phyloP scores from a whole-genome alignment of 2,797 vertebrate genomes.

The Loriculus beryllinus region DNA sequence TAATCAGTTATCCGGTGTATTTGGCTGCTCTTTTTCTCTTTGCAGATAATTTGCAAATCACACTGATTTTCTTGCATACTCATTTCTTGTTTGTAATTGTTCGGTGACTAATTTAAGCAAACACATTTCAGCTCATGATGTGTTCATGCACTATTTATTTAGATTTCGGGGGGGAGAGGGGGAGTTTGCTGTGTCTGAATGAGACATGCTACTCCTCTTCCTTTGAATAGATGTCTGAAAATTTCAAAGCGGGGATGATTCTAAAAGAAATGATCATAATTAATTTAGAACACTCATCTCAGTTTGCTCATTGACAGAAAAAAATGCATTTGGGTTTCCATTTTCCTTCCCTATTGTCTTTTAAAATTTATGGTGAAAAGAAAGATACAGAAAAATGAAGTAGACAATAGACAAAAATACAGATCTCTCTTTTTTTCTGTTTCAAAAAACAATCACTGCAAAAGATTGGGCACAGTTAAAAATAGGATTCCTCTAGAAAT shows the following conservation, averaged over 20 bases:
- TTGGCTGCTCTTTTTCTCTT: background rate
- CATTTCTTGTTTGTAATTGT: conserved; percentile 8
- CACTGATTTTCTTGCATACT: conserved; percentile 5
- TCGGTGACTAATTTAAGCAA: background rate
- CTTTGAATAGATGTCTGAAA: background rate
- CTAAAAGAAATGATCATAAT: background rate
- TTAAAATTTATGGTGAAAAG: background rate
- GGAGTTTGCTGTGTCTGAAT: background rate
- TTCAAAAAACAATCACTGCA: background rate
- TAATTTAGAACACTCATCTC: background rate
- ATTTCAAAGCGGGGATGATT: background rate
- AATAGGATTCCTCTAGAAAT: background rate
- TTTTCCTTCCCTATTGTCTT: background rate
- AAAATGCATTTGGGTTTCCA: background rate
- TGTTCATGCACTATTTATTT: background rate
- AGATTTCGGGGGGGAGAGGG: background rate
- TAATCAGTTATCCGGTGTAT: background rate
- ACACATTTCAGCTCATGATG: background rate
- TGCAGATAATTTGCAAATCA: conserved; percentile 3
- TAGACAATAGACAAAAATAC: background rate
- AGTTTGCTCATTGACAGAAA: background rate
- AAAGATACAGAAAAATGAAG: background rate
- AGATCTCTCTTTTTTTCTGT: background rate
- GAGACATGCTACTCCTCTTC: background rate
- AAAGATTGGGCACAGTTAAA: background rate